Conservation (phyloP, 2,888 invertebrate genomes). For the Notocelia uddmanniana region DNA sequence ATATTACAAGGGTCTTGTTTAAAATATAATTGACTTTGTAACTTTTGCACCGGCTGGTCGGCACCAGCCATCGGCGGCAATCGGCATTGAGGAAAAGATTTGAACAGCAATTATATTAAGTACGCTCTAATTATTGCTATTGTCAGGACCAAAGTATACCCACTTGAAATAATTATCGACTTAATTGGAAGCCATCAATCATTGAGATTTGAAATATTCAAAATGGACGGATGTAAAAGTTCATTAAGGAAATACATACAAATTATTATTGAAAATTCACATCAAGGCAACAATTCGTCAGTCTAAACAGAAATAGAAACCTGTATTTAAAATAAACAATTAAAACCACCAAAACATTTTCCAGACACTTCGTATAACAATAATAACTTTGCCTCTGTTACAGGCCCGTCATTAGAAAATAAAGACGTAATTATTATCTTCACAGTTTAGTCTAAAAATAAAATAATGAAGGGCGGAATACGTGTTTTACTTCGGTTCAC, state of each 20-base stretch:
- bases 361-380: slow-evolving; percentile 29
- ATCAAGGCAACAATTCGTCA: background rate
- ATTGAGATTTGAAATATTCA: background rate
- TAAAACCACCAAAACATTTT: slow-evolving; percentile 8
- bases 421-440: slow-evolving; percentile 71
- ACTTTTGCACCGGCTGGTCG: slow-evolving; percentile 15
- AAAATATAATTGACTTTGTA: slow-evolving; percentile 38
- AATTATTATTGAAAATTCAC: background rate
- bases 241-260: background rate
- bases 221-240: background rate
- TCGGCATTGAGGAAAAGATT: slow-evolving; percentile 33
- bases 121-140: slow-evolving; percentile 19
- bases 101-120: slow-evolving; percentile 35
- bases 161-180: slow-evolving; percentile 6
- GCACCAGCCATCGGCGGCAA: too few relatives aligned
- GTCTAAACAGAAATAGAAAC: slow-evolving; percentile 11
- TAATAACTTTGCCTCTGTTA: slow-evolving; percentile 58
- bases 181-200: slow-evolving; percentile 2
- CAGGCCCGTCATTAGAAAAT: slow-evolving; percentile 64
- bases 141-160: slow-evolving; percentile 14
- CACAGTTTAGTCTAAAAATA: slow-evolving; percentile 72
- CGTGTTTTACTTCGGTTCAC: slow-evolving; percentile 75
- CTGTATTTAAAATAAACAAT: slow-evolving; percentile 3
- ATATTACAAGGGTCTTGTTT: slow-evolving; percentile 32
- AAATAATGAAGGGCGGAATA: slow-evolving; percentile 70